Evolutionary conservation across 2,888 invertebrate genomes (phyloP).

Genomic region (Papilio elwesi): DNA sequence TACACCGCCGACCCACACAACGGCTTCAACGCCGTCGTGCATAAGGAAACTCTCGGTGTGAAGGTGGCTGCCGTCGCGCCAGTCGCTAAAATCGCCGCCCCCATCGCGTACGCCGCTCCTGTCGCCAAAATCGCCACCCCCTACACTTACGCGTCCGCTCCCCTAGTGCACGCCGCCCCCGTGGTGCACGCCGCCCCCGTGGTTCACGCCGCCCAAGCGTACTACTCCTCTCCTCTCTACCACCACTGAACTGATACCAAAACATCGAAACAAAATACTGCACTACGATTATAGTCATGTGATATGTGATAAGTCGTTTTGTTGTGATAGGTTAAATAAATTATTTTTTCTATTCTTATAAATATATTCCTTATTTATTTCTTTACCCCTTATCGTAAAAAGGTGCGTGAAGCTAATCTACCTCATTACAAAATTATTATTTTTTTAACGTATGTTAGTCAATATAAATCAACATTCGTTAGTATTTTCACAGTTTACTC

Average conservation of each 20-base stretch:
- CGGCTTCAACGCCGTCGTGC: slow-evolving; percentile 84
- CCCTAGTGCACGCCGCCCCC: slow-evolving; percentile 52
- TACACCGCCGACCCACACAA: slow-evolving; percentile 77
- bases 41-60: slow-evolving; percentile 68
- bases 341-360: slow-evolving; percentile 52
- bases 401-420: too few species aligned
- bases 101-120: slow-evolving; percentile 55
- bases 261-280: slow-evolving; percentile 53
- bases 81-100: slow-evolving; percentile 63
- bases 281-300: slow-evolving; percentile 34
- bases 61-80: slow-evolving; percentile 58
- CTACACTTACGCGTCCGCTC: slow-evolving; percentile 43
- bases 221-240: slow-evolving; percentile 63
- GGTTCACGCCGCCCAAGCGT: slow-evolving; percentile 62
- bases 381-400: neutral
- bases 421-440: too few species aligned
- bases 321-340: slow-evolving; percentile 59
- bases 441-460: too few species aligned
- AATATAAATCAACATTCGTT: too few species aligned
- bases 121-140: slow-evolving; percentile 45
- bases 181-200: slow-evolving; percentile 58
- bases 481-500: too few species aligned
- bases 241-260: slow-evolving; percentile 72
- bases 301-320: slow-evolving; percentile 40
- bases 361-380: slow-evolving; percentile 26